phyloP scores from a whole-genome alignment of 2,888 invertebrate genomes.

The Drosophila barbarae region DNA sequence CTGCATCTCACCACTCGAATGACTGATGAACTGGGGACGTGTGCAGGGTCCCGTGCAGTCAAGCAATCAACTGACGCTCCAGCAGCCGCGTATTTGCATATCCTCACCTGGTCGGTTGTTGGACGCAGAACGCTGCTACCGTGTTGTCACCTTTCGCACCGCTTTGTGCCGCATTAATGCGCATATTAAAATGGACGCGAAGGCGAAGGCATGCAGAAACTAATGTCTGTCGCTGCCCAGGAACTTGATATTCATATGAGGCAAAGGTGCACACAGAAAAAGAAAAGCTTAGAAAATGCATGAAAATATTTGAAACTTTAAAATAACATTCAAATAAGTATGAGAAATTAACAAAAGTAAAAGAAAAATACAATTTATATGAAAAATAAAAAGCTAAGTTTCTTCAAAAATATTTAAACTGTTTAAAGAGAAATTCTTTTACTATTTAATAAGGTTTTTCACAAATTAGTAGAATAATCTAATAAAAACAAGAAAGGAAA shows the following conservation, averaged over 20 bases:
- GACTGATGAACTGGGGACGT: slow-evolving; percentile 5
- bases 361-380: too few relatives aligned
- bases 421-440: background rate
- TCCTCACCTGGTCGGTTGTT: slow-evolving; percentile 11
- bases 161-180: slow-evolving; percentile 69
- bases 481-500: too few relatives aligned
- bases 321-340: background rate
- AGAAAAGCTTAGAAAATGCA: background rate
- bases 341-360: background rate
- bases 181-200: slow-evolving; percentile 58
- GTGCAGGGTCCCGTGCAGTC: slow-evolving; percentile 27
- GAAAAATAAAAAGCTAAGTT: too few relatives aligned
- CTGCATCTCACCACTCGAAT: slow-evolving; percentile 2
- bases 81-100: slow-evolving; percentile 63
- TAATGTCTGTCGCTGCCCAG: slow-evolving; percentile 51
- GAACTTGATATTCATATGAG: slow-evolving; percentile 50
- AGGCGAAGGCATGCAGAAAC: slow-evolving; percentile 45
- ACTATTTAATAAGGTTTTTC: background rate
- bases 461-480: too few relatives aligned
- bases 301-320: background rate
- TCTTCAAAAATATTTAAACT: background rate
- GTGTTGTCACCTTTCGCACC: slow-evolving; percentile 63
- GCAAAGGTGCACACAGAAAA: background rate
- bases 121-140: slow-evolving; percentile 15
- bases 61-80: slow-evolving; percentile 56